These are phyloP conservation scores for Drosophila neutralis DNA, from an alignment of 2,888 invertebrate genomes.

Conservation along the genomic window DNA sequence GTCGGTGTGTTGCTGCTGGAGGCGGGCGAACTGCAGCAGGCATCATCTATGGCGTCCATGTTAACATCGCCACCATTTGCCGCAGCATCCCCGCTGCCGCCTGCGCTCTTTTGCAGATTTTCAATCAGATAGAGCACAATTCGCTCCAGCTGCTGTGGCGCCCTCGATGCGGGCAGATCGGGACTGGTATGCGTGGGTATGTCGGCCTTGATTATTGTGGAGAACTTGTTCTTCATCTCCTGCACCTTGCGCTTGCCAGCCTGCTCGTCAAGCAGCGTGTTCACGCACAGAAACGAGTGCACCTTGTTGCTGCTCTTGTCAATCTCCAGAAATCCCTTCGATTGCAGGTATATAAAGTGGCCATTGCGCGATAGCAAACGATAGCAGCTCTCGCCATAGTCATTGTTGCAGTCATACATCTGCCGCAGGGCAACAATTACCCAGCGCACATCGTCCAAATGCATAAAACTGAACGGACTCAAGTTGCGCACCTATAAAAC, in stretches of 20 bases:
- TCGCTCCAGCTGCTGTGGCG: constrained; percentile 89
- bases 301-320: constrained; percentile 91
- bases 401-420: constrained; percentile 94
- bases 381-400: constrained; percentile 93
- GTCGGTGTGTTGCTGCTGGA: constrained; percentile 38
- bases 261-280: constrained; percentile 90
- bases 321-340: constrained; percentile 93
- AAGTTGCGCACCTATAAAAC: constrained; percentile 88
- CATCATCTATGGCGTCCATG: constrained; percentile 45
- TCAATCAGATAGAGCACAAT: constrained; percentile 90
- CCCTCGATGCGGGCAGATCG: constrained; percentile 87
- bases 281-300: constrained; percentile 94
- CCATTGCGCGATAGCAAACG: constrained; percentile 92
- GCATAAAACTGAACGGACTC: constrained; percentile 95
- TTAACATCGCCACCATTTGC: constrained; percentile 15
- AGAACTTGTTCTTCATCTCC: constrained; percentile 93
- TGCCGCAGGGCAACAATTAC: constrained; percentile 94
- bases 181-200: constrained; percentile 83
- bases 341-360: constrained; percentile 92
- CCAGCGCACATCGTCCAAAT: constrained; percentile 94
- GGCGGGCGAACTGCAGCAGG: constrained; percentile 48
- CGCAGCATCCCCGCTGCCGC: constrained; percentile 39
- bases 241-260: constrained; percentile 90
- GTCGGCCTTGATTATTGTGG: constrained; percentile 88
- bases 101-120: constrained; percentile 83